These are phyloP conservation scores for Zootoca vivipara DNA, from an alignment of 2,113 vertebrate species.

Conservation along the genomic window DNA sequence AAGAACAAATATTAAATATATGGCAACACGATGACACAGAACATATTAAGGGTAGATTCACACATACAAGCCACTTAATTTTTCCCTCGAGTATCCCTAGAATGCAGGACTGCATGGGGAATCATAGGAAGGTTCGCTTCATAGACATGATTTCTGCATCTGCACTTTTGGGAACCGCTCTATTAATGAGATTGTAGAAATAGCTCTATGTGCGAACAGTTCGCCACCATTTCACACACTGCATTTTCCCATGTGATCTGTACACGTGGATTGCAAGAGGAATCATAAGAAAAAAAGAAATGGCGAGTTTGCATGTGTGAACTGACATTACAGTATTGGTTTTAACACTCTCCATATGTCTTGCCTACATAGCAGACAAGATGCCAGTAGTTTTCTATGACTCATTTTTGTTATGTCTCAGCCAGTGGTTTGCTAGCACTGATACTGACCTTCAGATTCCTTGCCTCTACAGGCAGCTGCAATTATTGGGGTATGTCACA, in stretches of 20 bases:
- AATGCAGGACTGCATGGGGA: background rate
- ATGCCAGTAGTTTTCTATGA: background rate
- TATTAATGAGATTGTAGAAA: background rate
- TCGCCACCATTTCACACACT: background rate
- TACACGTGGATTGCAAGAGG: background rate
- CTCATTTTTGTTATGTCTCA: slow-evolving; percentile 4
- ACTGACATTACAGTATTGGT: background rate
- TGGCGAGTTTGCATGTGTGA: background rate
- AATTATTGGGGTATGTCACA: slow-evolving; percentile 17
- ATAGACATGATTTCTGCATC: slow-evolving; percentile 14
- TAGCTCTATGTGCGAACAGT: background rate
- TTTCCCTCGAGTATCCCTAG: background rate
- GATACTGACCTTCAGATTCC: background rate
- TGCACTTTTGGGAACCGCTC: background rate
- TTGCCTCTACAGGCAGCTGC: slow-evolving; percentile 45
- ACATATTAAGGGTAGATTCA: background rate
- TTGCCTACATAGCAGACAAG: background rate
- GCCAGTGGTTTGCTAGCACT: background rate
- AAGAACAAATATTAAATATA: slow-evolving; percentile 28
- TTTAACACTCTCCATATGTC: background rate
- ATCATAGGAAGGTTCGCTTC: background rate
- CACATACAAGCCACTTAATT: background rate
- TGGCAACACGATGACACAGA: slow-evolving; percentile 12
- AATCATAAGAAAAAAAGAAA: background rate
- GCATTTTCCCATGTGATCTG: background rate